Percentiles rank a stretch among this genome's conserved stretches.
Evolutionary conservation across 2,113 vertebrate genomes (phyloP).

Genomic region (Thermophis baileyi): DNA sequence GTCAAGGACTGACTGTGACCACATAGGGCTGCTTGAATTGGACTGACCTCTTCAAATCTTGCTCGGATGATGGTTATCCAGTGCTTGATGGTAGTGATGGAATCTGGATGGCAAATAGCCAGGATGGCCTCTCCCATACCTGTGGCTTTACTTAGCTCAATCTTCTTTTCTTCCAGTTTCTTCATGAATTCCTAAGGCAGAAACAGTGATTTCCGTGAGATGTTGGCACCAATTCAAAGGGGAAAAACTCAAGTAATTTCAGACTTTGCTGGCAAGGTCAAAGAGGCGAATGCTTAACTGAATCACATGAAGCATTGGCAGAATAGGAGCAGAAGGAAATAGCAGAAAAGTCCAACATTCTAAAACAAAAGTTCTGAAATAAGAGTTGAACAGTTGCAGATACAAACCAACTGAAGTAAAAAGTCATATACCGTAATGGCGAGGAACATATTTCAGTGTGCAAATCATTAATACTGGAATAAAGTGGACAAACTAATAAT

Average conservation of each 20-base stretch:
- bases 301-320: neutral
- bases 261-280: neutral
- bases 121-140: constrained; percentile 90
- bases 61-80: constrained; percentile 99
- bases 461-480: neutral
- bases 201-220: constrained; percentile 52
- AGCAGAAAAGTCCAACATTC: neutral
- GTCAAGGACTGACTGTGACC: neutral
- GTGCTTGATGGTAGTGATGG: constrained; percentile 97
- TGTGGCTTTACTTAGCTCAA: constrained; percentile 84
- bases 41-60: constrained; percentile 94
- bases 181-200: constrained; percentile 88
- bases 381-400: constrained; percentile 12
- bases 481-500: constrained; percentile 1
- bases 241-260: constrained; percentile 1
- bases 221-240: constrained; percentile 30
- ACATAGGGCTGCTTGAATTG: neutral
- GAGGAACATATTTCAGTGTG: neutral
- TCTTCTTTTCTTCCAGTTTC: constrained; percentile 92
- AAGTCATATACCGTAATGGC: neutral
- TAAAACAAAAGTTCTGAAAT: neutral
- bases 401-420: constrained; percentile 5
- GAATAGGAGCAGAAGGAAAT: neutral
- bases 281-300: neutral
- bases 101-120: constrained; percentile 94